Base-by-base conservation (phyloP, 2,888 invertebrate genomes). In the Panopea generosa region DNA sequence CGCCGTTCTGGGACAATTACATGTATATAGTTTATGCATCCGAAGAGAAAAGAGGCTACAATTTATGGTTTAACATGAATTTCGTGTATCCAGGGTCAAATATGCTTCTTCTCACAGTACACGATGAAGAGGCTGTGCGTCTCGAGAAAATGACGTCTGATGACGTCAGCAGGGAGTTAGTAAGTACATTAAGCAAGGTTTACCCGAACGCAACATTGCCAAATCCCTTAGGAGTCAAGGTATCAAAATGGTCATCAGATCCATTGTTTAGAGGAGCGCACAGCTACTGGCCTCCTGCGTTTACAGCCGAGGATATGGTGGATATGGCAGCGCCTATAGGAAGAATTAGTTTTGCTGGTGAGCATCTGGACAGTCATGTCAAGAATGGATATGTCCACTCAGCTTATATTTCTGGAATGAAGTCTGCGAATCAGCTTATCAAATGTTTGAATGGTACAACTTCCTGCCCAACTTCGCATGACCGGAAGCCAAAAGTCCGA, bases 311-410 rank as follows among this genome's bases (percentile, higher is more conserved):
- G 2, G 27, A 61, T 22, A 60, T 72, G 53, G 50, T 43, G 2
- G 60, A 62, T 1, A 53, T 82, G 2, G 57, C 50, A 18, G 65
- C 73, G 22, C 72, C 72, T 0, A 65, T 77, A n/a, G 81, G 75
- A 2, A 55, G 72, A 11, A 18, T 83, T 1, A 49, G 68, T 49
- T 83, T 83, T 47, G 78, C 81, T 1, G 81, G 83, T 14, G 83
- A 78, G 40, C 66, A 77, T 29, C 3, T 50, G 14, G 27, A 27
- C n/a, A 20, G 18, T 7, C 18, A 20, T 7, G 20, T 16, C 6
- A 24, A 50, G 2, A 20, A n/a, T 20, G 38, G 50, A 7, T 61
- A n/a, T 20, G 22, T 50, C 11, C 61, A 61, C 16, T 18, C n/a
- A 29, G 61, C 61, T 0, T 33, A 50, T 20, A 14, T 18, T 6